These are phyloP conservation scores for Orestias chungarensis DNA, from an alignment of 2,797 vertebrate genomes.

Conservation along the genomic window DNA sequence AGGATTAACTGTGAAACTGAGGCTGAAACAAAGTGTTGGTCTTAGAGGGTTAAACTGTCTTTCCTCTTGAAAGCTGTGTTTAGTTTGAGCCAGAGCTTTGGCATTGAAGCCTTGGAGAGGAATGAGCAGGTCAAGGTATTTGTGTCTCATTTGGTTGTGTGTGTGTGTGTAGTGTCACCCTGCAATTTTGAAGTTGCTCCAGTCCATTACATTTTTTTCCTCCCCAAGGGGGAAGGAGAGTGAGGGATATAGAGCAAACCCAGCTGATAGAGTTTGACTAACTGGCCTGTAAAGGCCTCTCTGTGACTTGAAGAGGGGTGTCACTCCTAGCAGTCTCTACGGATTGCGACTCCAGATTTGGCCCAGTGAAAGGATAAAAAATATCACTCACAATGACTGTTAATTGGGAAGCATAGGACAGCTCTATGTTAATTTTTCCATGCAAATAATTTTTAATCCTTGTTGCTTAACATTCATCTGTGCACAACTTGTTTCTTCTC, in stretches of 20 bases:
- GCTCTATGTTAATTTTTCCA: slow-evolving; percentile 42
- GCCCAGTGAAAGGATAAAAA: slow-evolving; percentile 63
- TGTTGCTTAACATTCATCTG: not conserved
- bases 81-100: slow-evolving; percentile 62
- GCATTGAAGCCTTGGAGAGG: slow-evolving; percentile 54
- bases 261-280: slow-evolving; percentile 67
- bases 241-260: slow-evolving; percentile 61
- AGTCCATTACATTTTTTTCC: slow-evolving; percentile 53
- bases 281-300: slow-evolving; percentile 55
- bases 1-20: slow-evolving; percentile 65
- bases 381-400: slow-evolving; percentile 56
- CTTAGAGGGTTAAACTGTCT: slow-evolving; percentile 62
- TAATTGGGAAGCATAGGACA: slow-evolving; percentile 39
- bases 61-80: slow-evolving; percentile 60
- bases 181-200: slow-evolving; percentile 66
- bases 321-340: slow-evolving; percentile 44
- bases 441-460: slow-evolving; percentile 3
- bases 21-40: slow-evolving; percentile 65
- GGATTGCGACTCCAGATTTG: slow-evolving; percentile 36
- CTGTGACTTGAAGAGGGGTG: slow-evolving; percentile 59
- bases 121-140: slow-evolving; percentile 70
- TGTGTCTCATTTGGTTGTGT: slow-evolving; percentile 29
- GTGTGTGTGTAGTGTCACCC: slow-evolving; percentile 32
- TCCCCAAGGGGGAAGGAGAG: slow-evolving; percentile 48
- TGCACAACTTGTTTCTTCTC: slow-evolving; percentile 29